Base-by-base conservation (phyloP, 2,888 invertebrate species). In the Xestia c-nigrum region DNA sequence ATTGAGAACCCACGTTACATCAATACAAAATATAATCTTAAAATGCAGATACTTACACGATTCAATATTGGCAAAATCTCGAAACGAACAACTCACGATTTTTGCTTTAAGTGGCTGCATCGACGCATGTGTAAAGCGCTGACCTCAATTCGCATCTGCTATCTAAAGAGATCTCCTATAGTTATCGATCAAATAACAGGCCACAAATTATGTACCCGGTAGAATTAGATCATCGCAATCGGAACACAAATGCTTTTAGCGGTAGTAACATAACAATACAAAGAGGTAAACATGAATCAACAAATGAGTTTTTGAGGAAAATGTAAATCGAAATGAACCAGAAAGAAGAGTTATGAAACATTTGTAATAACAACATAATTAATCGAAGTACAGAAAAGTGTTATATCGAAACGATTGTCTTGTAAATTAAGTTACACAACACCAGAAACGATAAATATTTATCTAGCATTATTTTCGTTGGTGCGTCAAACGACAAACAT, bases 161-260 rank as follows among this genome's bases (percentile, higher is more conserved):
- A 95, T 94, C 94, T 92, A 87, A 92, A 94, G 90, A 93, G 91
- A 94, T 93, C 93, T 92, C 87, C 82, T 90, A 59, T 77, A 74
- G 81, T 83, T 84, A 94, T 93, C 92, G 92, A 94, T 94, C 93
- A 92, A 91, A 92, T 87, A 89, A 86, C 90, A 90, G 87, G 84
- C 88, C 89, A 89, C 82, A 86, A 90, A 88, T 88, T 86, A 90
- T 69, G 70, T 85, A 89, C 46, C 63, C 87, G 87, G 90, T 75
- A 87, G 75, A 89, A 89, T 87, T 89, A 83, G 84, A 88, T 84
- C 85, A 75, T 71, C 57, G 75, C 24, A 78, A 75, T 71, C 57
- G 75, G 21, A 78, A 68, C 75, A 71, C 19, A 59, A 74, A 72
- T 61, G 38, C 40, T 79, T 78, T 63, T 59, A 76, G 31, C 63